A percentile compares a stretch with the other conserved stretches of the same genome.
These are phyloP conservation scores for Argopecten irradians DNA, from an alignment of 1,140 invertebrate genomes.

Conservation along the genomic window DNA sequence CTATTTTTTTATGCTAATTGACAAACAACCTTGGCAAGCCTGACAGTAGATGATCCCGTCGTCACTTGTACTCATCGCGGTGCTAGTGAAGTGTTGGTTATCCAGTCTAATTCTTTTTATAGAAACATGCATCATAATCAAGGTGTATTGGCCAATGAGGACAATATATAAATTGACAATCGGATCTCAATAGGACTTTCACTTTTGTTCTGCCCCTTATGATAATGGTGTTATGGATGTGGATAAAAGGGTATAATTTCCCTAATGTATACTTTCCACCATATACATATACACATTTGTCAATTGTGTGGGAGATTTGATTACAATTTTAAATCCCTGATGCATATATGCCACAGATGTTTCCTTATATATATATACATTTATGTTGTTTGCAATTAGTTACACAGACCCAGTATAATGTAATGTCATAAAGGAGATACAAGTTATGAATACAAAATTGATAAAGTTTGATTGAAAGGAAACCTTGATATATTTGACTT, in stretches of 20 bases:
- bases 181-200: neutral
- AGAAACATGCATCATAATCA: conserved; percentile 15
- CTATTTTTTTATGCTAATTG: neutral
- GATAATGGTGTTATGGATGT: neutral
- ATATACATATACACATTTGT: neutral
- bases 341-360: neutral
- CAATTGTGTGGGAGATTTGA: neutral
- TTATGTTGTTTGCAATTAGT: too few relatives aligned
- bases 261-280: neutral
- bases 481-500: too few relatives aligned
- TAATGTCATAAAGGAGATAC: too few relatives aligned
- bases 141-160: neutral
- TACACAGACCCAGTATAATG: too few relatives aligned
- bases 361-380: too few relatives aligned
- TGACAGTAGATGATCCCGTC: neutral
- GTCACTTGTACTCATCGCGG: neutral
- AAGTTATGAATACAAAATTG: too few relatives aligned
- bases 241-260: neutral
- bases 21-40: neutral
- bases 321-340: neutral
- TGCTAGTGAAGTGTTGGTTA: neutral
- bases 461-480: too few relatives aligned
- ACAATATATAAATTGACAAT: neutral
- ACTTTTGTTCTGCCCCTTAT: neutral
- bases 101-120: neutral